These are phyloP conservation scores for Notarius lentiginosus DNA, from an alignment of 2,113 vertebrate genomes.

Conservation along the genomic window DNA sequence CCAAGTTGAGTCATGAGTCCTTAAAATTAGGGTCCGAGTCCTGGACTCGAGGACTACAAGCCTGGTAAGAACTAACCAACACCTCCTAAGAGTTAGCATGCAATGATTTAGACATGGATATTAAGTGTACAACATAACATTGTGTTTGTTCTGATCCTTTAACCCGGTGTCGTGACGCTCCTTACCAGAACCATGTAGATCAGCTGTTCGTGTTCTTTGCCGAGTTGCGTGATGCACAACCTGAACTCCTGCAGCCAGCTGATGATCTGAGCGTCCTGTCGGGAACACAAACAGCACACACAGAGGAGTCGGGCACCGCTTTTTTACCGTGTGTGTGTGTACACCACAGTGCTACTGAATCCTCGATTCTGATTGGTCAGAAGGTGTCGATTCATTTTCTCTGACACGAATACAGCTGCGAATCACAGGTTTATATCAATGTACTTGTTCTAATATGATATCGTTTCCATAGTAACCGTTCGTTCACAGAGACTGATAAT, in stretches of 20 bases:
- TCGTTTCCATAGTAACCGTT: background rate
- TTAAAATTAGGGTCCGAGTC: too few species aligned
- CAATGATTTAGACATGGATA: background rate
- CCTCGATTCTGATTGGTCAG: background rate
- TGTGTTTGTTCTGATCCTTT: background rate
- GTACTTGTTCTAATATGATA: background rate
- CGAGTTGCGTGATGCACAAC: conserved; percentile 78
- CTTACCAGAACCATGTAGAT: conserved; percentile 85
- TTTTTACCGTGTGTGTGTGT: background rate
- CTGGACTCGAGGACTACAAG: too few species aligned
- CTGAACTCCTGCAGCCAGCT: conserved; percentile 93
- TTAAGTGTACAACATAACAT: background rate
- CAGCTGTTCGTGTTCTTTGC: conserved; percentile 90
- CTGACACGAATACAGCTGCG: background rate
- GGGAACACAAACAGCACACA: background rate
- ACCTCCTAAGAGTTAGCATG: background rate
- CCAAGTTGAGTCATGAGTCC: too few species aligned
- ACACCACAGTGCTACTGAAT: background rate
- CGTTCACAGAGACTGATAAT: background rate
- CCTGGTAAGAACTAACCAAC: background rate
- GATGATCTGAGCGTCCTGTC: conserved; percentile 91
- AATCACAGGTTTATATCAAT: background rate
- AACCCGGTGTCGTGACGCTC: background rate
- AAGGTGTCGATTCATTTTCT: background rate
- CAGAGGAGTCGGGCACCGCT: background rate